Base-by-base conservation (phyloP, 2,888 invertebrate genomes). In the Acanthosoma haemorrhoidale region DNA sequence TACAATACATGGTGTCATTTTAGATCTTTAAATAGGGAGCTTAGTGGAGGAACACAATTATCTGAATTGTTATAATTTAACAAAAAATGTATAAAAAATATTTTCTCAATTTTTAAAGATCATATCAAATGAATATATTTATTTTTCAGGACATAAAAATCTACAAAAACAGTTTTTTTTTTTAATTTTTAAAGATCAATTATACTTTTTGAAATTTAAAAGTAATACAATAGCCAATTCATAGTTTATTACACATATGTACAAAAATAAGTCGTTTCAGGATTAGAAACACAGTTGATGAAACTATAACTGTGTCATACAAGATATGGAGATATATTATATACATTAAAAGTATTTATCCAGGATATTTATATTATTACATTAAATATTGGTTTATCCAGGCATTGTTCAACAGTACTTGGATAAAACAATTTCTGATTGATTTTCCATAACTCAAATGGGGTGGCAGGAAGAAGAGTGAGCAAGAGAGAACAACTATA, bases 391-490 rank as follows among this genome's bases (percentile, higher is more conserved):
- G 16, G 41, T 36, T 25, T 9, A 25, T 41, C 29, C 41, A 64
- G 39, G 18, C 16, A 34, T 32, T 59, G 16, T n/a, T n/a, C 18
- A n/a, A 25, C 2, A 21, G 15, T 29, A 39, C 25, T 11, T 21
- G 34, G 25, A 36, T 64, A 25, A 61, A 64, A 41, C 41, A 29
- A 39, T 41, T 21, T 29, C 13, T 21, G 64, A 41, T 36, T 36
- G 21, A n/a, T 31, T 32, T 61, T 41, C 25, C 64, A 64, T 36
- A 64, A 41, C 39, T 21, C 8, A 64, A 29, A 41, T 29, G 25
- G n/a, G 64, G 64, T 64, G 64, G 64, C 64, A 64, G 64, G 64
- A 64, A 64, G 64, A 64, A 64, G 64, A 41, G 41, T 64, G 64
- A 64, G 64, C 64, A 64, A 64, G 64, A 25, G 51, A 64, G 21